Conservation (phyloP, 2,888 invertebrate species). For the Plagodis pulveraria region DNA sequence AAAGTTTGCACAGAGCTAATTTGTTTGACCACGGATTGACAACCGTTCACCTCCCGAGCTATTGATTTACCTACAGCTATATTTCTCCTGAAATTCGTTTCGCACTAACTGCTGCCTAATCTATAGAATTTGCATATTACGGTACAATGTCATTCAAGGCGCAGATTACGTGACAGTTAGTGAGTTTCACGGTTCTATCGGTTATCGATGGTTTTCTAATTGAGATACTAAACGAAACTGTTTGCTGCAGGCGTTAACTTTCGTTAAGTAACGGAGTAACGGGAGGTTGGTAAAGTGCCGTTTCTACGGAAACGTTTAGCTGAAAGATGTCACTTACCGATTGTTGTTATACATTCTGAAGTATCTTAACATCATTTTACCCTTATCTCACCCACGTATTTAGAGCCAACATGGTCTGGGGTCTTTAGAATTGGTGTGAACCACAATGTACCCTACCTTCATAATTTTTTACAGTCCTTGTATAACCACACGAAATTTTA, state of each 20-base stretch:
- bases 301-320: background rate
- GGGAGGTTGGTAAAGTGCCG: background rate
- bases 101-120: slow-evolving; percentile 3
- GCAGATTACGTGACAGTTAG: too few species aligned
- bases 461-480: too few species aligned
- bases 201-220: slow-evolving; percentile 24
- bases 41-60: too few species aligned
- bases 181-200: slow-evolving; percentile 6
- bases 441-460: too few species aligned
- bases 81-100: slow-evolving; percentile 2
- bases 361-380: background rate
- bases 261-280: slow-evolving; percentile 16
- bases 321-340: background rate
- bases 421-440: too few species aligned
- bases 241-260: slow-evolving; percentile 10
- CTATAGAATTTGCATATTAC: background rate
- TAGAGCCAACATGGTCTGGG: too few species aligned
- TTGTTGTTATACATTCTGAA: too few species aligned
- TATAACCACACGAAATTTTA: too few species aligned
- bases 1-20: background rate
- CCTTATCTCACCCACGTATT: background rate
- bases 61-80: background rate
- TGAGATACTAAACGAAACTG: slow-evolving; percentile 8
- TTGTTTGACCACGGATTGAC: slow-evolving; percentile 13
- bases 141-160: too few species aligned